phyloP scores from a whole-genome alignment of 2,888 invertebrate species.

The Octodonta nipae region DNA sequence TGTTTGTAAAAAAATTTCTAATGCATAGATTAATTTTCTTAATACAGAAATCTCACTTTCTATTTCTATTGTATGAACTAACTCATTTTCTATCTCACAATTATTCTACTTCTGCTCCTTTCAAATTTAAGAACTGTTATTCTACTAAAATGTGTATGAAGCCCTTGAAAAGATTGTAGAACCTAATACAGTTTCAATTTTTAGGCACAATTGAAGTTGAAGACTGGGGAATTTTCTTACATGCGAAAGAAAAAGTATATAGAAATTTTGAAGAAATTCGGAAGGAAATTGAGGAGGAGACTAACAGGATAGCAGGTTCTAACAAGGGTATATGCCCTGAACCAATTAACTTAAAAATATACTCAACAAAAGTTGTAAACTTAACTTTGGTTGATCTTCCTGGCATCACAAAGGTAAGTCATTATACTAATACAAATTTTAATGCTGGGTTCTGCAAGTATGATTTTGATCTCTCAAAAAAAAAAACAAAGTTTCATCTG shows the following conservation, averaged over 20 bases:
- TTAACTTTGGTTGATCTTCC: constrained; percentile 93
- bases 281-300: constrained; percentile 85
- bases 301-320: constrained; percentile 81
- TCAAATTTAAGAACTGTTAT: too few relatives aligned
- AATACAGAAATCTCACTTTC: too few relatives aligned
- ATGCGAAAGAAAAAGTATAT: constrained; percentile 76
- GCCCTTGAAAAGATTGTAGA: neutral
- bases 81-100: too few relatives aligned
- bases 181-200: constrained; percentile 16
- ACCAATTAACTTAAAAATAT: constrained; percentile 93
- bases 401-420: constrained; percentile 79
- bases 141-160: too few relatives aligned
- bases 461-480: too few relatives aligned
- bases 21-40: too few relatives aligned
- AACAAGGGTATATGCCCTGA: constrained; percentile 95
- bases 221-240: constrained; percentile 94
- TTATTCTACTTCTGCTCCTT: too few relatives aligned
- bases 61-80: too few relatives aligned
- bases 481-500: too few relatives aligned
- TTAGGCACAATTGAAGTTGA: constrained; percentile 69
- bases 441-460: too few relatives aligned
- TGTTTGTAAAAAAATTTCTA: too few relatives aligned
- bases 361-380: constrained; percentile 87
- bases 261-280: constrained; percentile 85
- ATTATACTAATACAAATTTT: neutral